phyloP scores from a whole-genome alignment of 2,113 vertebrate genomes.

The Micronisus gabar region DNA sequence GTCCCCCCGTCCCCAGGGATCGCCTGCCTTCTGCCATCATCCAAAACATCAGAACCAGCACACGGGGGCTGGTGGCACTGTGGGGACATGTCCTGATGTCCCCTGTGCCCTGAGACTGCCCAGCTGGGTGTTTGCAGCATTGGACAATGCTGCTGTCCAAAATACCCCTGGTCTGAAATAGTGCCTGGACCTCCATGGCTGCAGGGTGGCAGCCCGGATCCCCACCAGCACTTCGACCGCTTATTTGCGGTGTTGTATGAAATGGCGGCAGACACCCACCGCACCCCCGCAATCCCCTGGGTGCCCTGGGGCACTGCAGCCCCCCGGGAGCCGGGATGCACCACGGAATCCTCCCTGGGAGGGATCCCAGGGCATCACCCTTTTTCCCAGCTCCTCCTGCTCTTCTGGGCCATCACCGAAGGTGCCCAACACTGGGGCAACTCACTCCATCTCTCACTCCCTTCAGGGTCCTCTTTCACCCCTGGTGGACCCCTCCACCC shows the following conservation, averaged over 20 bases:
- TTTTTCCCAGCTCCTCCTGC: background rate
- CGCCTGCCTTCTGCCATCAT: background rate
- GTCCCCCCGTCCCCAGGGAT: fast-evolving
- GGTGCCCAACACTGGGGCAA: fast-evolving
- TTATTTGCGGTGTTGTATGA: background rate
- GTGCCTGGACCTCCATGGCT: fast-evolving
- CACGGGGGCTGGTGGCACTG: background rate
- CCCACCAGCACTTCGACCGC: background rate
- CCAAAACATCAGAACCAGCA: fast-evolving
- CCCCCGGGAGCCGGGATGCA: background rate
- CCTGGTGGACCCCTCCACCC: fast-evolving
- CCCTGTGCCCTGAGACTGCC: fast-evolving
- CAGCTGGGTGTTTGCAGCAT: fast-evolving
- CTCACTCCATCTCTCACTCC: background rate
- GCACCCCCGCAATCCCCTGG: background rate
- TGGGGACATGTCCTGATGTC: background rate
- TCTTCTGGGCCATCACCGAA: background rate
- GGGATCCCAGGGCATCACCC: fast-evolving
- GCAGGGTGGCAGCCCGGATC: background rate
- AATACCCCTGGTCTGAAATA: background rate
- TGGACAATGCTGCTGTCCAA: background rate
- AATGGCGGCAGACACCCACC: background rate
- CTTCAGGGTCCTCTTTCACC: background rate
- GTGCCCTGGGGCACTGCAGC: background rate
- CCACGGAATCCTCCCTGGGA: fast-evolving